These are phyloP conservation scores for Naja naja DNA, from an alignment of 2,113 vertebrate species.

Conservation along the genomic window DNA sequence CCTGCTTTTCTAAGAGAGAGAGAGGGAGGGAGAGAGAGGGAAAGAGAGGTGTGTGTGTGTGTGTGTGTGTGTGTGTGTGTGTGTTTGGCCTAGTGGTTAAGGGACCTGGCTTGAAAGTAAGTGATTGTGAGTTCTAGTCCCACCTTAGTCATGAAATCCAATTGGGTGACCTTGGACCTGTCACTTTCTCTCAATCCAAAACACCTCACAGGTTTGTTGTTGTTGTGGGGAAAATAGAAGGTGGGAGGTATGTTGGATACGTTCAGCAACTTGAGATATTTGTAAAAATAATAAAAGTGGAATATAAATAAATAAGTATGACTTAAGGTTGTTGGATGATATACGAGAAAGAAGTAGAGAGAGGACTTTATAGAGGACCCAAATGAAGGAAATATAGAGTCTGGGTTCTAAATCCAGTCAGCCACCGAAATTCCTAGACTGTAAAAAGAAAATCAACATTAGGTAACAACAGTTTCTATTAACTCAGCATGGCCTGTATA, in stretches of 20 bases:
- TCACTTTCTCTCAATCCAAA: not conserved
- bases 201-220: not conserved
- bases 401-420: not conserved
- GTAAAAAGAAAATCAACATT: not conserved
- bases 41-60: too few relatives aligned
- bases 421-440: not conserved
- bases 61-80: too few relatives aligned
- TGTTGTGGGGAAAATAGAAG: not conserved
- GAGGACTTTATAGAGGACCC: not conserved
- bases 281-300: not conserved
- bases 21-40: too few relatives aligned
- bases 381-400: not conserved
- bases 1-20: not conserved
- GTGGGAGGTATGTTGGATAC: not conserved
- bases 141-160: not conserved
- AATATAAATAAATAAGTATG: not conserved
- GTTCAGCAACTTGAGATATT: not conserved
- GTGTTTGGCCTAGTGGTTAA: not conserved
- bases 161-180: too few relatives aligned
- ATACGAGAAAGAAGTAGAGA: not conserved
- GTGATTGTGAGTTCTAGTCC: not conserved
- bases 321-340: not conserved
- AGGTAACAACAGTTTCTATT: not conserved
- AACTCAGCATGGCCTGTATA: too few relatives aligned
- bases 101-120: not conserved